Base-by-base conservation (phyloP, 2,797 vertebrate genomes). In the Dipus sagitta region DNA sequence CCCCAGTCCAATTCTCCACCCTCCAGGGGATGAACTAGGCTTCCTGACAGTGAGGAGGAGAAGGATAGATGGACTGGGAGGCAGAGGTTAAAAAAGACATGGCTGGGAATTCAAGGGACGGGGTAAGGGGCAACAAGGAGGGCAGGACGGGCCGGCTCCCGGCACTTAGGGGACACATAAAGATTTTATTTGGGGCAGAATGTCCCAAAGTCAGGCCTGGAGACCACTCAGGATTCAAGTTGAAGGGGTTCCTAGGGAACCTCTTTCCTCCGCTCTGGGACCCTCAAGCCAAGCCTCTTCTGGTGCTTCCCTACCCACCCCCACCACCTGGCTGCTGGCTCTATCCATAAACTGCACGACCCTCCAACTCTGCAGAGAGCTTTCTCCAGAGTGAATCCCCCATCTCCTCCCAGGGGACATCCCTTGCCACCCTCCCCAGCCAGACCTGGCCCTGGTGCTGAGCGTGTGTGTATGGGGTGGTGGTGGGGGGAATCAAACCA, bases 181-280 rank as follows among this genome's bases (percentile, higher is more conserved):
- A 86, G 47, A 24, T 79, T 80, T 82, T 24, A 91, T 77, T 78
- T 10, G n/a, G 68, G 88, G 54, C 76, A 86, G 90, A 88, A 68
- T 67, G 62, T 52, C 82, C 67, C 82, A 77, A 92, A 95, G 68
- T 90, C 62, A 84, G 72, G 77, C 52, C 47, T 1, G 3, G n/a
- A 84, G 60, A 65, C 38, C 15, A 54, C 76, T 42, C 34, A 20
- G 62, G 28, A 87, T 38, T 77, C 68, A 90, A 78, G 58, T 18
- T 77, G 89, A 65, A 62, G 65, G 71, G 28, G 3, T 42, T 77
- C 30, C 24, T n/a, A 68, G 75, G 78, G 11, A 11, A 2, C 23
- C 47, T 79, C 38, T 77, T 21, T 26, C 42, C 71, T 76, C n/a
- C 30, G 67, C 2, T 17, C 52, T 7, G 38, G 38, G 12, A 24